A percentile compares a stretch with the other conserved stretches of the same genome.
phyloP scores from a whole-genome alignment of 2,113 vertebrate genomes.

The Thamnophis sirtalis region DNA sequence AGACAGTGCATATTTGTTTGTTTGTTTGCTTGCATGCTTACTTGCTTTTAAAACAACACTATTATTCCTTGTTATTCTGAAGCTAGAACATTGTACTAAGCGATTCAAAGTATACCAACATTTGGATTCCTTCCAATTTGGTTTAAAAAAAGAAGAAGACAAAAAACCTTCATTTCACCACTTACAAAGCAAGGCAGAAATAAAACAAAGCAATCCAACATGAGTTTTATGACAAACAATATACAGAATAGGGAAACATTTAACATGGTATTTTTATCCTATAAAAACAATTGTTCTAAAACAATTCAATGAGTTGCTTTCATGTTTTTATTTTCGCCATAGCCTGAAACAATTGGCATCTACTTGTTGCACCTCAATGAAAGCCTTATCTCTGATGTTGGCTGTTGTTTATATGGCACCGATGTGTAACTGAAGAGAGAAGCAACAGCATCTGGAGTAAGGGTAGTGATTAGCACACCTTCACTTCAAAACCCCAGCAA shows the following conservation, averaged over 20 bases:
- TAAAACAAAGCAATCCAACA: neutral
- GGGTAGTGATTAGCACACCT: neutral
- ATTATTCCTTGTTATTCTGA: neutral
- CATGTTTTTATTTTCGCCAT: neutral
- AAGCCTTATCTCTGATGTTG: neutral
- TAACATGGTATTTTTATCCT: neutral
- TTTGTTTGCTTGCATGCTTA: neutral
- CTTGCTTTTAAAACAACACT: neutral
- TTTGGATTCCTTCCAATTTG: conserved; percentile 5
- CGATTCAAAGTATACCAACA: conserved; percentile 2
- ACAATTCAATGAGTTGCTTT: neutral
- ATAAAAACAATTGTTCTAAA: neutral
- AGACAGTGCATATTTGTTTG: neutral
- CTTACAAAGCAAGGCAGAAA: neutral
- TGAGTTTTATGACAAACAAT: neutral
- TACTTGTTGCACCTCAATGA: neutral
- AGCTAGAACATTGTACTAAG: neutral
- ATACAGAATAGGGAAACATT: neutral
- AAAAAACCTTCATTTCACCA: conserved; percentile 23
- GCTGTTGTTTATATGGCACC: neutral
- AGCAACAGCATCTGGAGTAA: neutral
- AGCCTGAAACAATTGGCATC: neutral
- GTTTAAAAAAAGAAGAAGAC: neutral
- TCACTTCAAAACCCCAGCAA: neutral
- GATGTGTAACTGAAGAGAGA: neutral